Evolutionary conservation across 92 coral and sea anemone genomes (phyloP), one percentile per base, ranked within the genome.

Genomic region (Phenganax stokvisi): DNA sequence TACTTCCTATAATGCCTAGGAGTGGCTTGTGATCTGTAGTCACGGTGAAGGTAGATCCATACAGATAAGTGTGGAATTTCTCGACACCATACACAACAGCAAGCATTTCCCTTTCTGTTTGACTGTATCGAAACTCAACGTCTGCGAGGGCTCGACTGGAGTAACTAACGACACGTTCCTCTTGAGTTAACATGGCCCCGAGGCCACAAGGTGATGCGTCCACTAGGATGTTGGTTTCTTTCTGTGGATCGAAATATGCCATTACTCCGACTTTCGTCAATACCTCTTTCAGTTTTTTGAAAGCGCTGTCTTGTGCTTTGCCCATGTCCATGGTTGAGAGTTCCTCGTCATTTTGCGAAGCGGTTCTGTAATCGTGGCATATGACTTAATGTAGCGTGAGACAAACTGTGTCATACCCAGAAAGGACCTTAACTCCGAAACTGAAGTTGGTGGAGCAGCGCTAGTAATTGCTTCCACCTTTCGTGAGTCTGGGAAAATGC

Each of bases 1-100:
- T 85, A 63, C 78, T 85, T 6, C 57, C 29, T 58, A 80, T 84
- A 71, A 86, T 88, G 11, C 89, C 88, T 31, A 71, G n/a, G n/a
- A n/a, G n/a, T n/a, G 91, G 91, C 70, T 90, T 86, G 87, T 88
- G 89, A 69, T 88, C 88, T 12, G 89, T 88, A 71, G 84, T 56
- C 28, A 90, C 62, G 8, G 76, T 56, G 29, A 88, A 87, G 83
- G 70, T 74, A 83, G 74, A 81, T 3, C 89, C 89, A 37, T 85
- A 85, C 25, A 87, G 66, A 74, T 82, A 83, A 31, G 80, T 82
- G 65, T 85, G 88, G 69, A 67, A 87, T 10, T 80, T 86, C 82
- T 88, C 93, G 28, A 74, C 85, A 20, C 66, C 90, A 89, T 87
- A 90, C 20, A 88, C 91, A 27, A 70, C 89, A 6, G 88, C 88